Evolutionary conservation across 2,888 invertebrate genomes (phyloP).

Genomic region (Anthrax anthrax): DNA sequence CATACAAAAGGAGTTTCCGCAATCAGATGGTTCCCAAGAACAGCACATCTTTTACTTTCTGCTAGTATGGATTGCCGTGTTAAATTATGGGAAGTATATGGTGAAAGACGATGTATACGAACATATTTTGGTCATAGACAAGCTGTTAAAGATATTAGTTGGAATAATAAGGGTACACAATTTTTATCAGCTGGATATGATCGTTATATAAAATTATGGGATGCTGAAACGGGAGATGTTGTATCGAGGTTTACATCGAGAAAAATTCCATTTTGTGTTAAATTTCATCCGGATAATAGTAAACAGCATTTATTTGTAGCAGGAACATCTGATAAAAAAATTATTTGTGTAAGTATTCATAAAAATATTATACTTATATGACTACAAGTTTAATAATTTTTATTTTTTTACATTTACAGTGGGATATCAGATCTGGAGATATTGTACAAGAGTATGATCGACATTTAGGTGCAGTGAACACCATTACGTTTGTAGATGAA

Average conservation of each 20-base stretch:
- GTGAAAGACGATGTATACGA: constrained; percentile 78
- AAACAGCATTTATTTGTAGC: constrained; percentile 97
- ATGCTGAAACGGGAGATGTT: constrained; percentile 90
- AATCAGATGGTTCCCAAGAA: constrained; percentile 86
- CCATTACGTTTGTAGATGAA: constrained; percentile 98
- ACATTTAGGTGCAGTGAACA: constrained; percentile 96
- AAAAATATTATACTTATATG: not conserved
- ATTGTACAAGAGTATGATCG: constrained; percentile 97
- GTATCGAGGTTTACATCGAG: constrained; percentile 80
- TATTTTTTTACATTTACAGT: constrained; percentile 35
- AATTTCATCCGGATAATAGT: constrained; percentile 94
- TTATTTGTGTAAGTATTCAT: constrained; percentile 73
- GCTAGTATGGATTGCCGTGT: constrained; percentile 95
- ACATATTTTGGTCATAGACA: constrained; percentile 95
- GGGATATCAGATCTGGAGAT: constrained; percentile 91
- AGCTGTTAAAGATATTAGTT: constrained; percentile 90
- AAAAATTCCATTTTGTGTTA: constrained; percentile 95
- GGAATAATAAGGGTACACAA: constrained; percentile 83
- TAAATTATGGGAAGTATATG: constrained; percentile 98
- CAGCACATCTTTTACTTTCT: constrained; percentile 88
- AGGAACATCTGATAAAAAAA: constrained; percentile 98
- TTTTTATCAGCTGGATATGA: constrained; percentile 97
- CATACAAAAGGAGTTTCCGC: constrained; percentile 94
- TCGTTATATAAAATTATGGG: constrained; percentile 96
- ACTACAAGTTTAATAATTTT: not conserved